Percentiles rank a stretch among this genome's conserved stretches.
phyloP scores from a whole-genome alignment of 2,888 invertebrate genomes.

The Kryphioiulus occultus region DNA sequence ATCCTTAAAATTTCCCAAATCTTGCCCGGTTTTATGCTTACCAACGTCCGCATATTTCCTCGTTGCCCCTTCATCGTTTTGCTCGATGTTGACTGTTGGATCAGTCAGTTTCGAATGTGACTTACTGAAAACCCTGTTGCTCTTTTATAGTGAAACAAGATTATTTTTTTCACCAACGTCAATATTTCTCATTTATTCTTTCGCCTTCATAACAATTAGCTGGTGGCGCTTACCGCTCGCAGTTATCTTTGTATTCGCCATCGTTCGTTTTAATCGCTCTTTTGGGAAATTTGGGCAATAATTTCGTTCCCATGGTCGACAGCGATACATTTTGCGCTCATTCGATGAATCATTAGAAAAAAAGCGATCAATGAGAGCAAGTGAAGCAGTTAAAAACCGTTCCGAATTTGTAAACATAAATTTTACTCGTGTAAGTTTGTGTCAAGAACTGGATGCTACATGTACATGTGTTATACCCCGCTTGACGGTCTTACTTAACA shows the following conservation, averaged over 20 bases:
- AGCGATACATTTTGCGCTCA: not conserved
- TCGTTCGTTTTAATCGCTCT: not conserved
- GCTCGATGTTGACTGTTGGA: not conserved
- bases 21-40: not conserved
- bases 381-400: slow-evolving; percentile 18
- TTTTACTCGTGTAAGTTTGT: slow-evolving; percentile 2
- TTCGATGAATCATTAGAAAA: slow-evolving; percentile 18
- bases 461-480: not conserved
- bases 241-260: not conserved
- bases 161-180: not conserved
- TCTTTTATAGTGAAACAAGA: not conserved
- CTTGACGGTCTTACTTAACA: not conserved
- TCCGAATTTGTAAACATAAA: slow-evolving; percentile 39
- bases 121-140: not conserved
- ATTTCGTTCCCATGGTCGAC: slow-evolving; percentile 25
- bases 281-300: slow-evolving; percentile 22
- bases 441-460: not conserved
- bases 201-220: slow-evolving; percentile 12
- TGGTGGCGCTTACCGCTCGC: slow-evolving; percentile 22
- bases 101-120: slow-evolving; percentile 17
- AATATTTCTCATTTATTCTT: slow-evolving; percentile 40
- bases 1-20: not conserved
- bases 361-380: not conserved
- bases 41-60: not conserved
- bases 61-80: not conserved